A percentile compares a stretch with the other conserved stretches of the same genome.
phyloP scores from a whole-genome alignment of 2,797 vertebrate species.

The Pachyuromys duprasi region DNA sequence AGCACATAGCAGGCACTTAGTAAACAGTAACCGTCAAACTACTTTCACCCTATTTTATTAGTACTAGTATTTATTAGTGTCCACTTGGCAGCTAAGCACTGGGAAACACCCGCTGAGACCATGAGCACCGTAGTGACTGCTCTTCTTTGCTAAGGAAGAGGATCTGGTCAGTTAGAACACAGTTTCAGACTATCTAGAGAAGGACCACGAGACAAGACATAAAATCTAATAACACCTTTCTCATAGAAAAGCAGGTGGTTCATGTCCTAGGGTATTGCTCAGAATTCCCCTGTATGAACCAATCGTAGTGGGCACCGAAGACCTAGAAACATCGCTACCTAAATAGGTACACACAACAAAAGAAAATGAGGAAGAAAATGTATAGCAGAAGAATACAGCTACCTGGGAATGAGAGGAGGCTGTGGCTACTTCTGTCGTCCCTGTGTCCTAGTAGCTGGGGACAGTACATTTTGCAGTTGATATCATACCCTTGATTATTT shows the following conservation, averaged over 20 bases:
- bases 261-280: not conserved
- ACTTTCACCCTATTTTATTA: constrained; percentile 32
- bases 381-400: not conserved
- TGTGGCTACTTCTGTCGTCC: not conserved
- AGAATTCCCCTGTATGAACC: not conserved
- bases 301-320: not conserved
- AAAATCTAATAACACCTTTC: not conserved
- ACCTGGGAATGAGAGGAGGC: not conserved
- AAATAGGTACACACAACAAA: constrained; percentile 14
- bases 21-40: constrained; percentile 31
- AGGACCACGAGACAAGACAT: not conserved
- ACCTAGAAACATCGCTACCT: not conserved
- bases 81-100: not conserved
- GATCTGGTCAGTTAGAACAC: not conserved
- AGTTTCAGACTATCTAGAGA: not conserved
- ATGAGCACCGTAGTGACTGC: not conserved
- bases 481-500: constrained; percentile 58
- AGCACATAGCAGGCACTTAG: not conserved
- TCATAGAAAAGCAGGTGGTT: not conserved
- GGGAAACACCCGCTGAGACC: not conserved
- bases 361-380: not conserved
- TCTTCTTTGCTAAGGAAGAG: not conserved
- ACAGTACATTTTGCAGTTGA: constrained; percentile 3
- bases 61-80: not conserved
- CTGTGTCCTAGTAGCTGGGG: not conserved